Conservation (phyloP, 1,140 invertebrate species). For the Acromyrmex heyeri region DNA sequence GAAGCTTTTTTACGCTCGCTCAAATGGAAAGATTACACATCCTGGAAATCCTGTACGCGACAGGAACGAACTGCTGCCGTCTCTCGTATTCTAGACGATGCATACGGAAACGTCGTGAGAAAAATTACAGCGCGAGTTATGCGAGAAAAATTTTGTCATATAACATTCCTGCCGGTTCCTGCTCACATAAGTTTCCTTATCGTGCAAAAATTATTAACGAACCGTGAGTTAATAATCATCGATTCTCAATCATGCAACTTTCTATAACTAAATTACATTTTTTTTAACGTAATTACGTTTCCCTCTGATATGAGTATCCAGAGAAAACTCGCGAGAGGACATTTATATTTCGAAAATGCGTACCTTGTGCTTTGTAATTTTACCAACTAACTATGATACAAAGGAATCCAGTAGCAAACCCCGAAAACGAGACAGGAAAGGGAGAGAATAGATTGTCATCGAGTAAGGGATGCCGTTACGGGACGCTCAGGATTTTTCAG, state of each 20-base stretch:
- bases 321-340: background rate
- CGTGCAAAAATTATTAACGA: background rate
- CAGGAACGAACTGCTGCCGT: constrained; percentile 24
- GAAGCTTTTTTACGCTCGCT: constrained; percentile 55
- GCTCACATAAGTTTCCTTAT: background rate
- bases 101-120: background rate
- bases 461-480: constrained; percentile 16
- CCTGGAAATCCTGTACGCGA: constrained; percentile 28
- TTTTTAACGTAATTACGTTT: background rate
- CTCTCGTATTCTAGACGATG: background rate
- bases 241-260: background rate
- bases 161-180: background rate
- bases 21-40: constrained; percentile 66
- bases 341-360: background rate
- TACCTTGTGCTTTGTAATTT: constrained; percentile 6
- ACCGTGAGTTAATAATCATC: background rate
- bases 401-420: constrained; percentile 15
- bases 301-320: background rate
- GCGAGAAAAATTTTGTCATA: background rate
- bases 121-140: constrained; percentile 4
- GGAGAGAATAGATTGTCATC: constrained; percentile 29
- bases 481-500: constrained; percentile 49
- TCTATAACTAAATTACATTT: background rate
- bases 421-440: background rate
- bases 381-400: constrained; percentile 14